phyloP scores from a whole-genome alignment of 2,888 invertebrate species.

The Luperina nickerlii region DNA sequence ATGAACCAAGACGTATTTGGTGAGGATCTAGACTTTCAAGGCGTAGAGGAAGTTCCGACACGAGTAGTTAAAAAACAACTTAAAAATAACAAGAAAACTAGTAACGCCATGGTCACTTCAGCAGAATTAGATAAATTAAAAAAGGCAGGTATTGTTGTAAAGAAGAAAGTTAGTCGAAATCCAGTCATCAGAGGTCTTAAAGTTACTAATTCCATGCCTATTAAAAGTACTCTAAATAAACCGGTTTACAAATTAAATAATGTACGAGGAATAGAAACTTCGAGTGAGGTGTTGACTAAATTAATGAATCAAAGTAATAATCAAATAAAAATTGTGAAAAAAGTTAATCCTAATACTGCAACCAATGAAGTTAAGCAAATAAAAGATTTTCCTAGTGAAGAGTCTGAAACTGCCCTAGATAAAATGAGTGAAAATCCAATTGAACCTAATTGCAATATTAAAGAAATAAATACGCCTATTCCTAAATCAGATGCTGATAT shows the following conservation, averaged over 20 bases:
- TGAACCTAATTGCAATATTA: constrained; percentile 26
- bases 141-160: constrained; percentile 84
- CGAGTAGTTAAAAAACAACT: constrained; percentile 81
- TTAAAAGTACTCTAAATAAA: constrained; percentile 38
- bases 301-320: constrained; percentile 83
- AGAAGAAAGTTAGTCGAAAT: constrained; percentile 73
- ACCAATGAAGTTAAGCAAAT: constrained; percentile 53
- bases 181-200: constrained; percentile 53
- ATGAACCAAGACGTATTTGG: constrained; percentile 89
- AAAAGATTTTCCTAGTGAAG: constrained; percentile 11
- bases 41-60: constrained; percentile 87
- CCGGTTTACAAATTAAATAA: constrained; percentile 49
- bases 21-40: constrained; percentile 85
- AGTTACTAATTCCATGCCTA: constrained; percentile 35
- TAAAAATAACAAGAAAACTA: constrained; percentile 75
- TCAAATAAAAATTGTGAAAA: constrained; percentile 86
- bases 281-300: constrained; percentile 82
- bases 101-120: constrained; percentile 69
- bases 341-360: constrained; percentile 62
- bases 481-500: constrained; percentile 16
- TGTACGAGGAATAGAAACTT: constrained; percentile 70
- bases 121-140: constrained; percentile 83
- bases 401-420: constrained; percentile 17
- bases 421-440: constrained; percentile 30
- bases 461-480: constrained; percentile 18